Percentiles rank a stretch among this genome's conserved stretches.
These are phyloP conservation scores for Drosophila setifemur DNA, from an alignment of 1,140 invertebrate species.

Conservation along the genomic window DNA sequence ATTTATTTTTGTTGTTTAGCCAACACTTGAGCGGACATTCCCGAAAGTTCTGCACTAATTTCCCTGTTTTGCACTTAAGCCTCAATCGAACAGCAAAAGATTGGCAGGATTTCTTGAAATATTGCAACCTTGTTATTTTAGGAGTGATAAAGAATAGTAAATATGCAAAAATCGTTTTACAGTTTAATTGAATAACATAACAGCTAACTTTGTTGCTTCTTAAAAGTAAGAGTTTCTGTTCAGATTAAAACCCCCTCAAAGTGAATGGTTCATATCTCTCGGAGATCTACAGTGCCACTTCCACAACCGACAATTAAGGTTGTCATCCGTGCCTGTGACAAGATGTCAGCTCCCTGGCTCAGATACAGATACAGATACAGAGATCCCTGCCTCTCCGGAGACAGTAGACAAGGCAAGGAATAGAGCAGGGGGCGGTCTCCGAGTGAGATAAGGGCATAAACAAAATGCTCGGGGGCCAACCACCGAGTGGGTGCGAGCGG, in stretches of 20 bases:
- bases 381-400: not conserved
- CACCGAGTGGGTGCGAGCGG: slow-evolving; percentile 16
- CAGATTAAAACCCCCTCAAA: too few species aligned
- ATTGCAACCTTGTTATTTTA: too few species aligned
- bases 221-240: too few species aligned
- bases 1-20: too few species aligned
- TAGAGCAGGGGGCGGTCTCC: slow-evolving; percentile 17
- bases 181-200: too few species aligned
- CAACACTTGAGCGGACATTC: too few species aligned
- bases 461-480: slow-evolving; percentile 2
- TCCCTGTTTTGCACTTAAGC: slow-evolving; percentile 20
- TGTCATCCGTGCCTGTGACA: slow-evolving; percentile 21
- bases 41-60: not conserved
- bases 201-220: too few species aligned
- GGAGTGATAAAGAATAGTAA: too few species aligned
- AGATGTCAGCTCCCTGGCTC: slow-evolving; percentile 13
- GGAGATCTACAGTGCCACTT: slow-evolving; percentile 7
- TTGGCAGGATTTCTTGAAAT: too few species aligned
- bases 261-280: not conserved
- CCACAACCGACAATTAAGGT: slow-evolving; percentile 2
- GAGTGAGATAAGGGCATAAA: slow-evolving; percentile 17
- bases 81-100: not conserved
- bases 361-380: not conserved
- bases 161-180: too few species aligned
- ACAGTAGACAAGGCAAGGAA: not conserved